Percentiles rank a stretch among this genome's conserved stretches.
Evolutionary conservation across 2,888 invertebrate genomes (phyloP).

Genomic region (Blera fallax): DNA sequence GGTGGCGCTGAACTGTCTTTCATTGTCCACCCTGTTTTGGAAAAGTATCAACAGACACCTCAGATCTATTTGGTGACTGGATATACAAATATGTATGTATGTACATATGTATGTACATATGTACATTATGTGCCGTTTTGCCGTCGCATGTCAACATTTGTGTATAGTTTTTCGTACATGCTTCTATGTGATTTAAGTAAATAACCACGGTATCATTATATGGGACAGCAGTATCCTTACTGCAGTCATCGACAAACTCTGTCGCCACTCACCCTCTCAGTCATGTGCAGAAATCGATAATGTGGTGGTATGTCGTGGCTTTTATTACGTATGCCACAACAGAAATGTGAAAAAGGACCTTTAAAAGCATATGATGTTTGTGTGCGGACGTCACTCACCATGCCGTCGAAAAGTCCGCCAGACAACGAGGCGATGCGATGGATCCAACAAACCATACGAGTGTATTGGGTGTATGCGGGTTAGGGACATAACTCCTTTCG

Average conservation of each 20-base stretch:
- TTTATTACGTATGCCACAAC: constrained; percentile 57
- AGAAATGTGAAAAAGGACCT: constrained; percentile 31
- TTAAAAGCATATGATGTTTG: constrained; percentile 22
- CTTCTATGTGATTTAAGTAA: constrained; percentile 48
- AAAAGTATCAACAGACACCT: constrained; percentile 10
- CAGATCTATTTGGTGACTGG: constrained; percentile 22
- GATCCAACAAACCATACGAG: not conserved
- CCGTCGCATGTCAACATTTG: not conserved
- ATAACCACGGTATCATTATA: constrained; percentile 55
- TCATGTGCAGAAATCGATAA: constrained; percentile 55
- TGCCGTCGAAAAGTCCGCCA: constrained; percentile 29
- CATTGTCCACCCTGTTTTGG: not conserved
- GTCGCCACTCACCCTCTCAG: not conserved
- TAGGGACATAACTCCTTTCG: constrained; percentile 11
- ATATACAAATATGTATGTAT: not conserved
- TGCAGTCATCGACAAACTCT: constrained; percentile 55
- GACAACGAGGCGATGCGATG: constrained; percentile 51
- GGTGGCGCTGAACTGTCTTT: not conserved
- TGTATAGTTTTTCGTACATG: not conserved
- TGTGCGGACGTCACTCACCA: constrained; percentile 59
- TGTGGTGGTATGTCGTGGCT: constrained; percentile 50
- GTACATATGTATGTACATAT: not conserved
- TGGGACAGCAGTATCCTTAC: constrained; percentile 62
- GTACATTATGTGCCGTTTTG: not conserved
- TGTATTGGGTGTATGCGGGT: not conserved